These are phyloP conservation scores for Bubo blakistoni DNA, from an alignment of 2,113 vertebrate species.

Conservation along the genomic window DNA sequence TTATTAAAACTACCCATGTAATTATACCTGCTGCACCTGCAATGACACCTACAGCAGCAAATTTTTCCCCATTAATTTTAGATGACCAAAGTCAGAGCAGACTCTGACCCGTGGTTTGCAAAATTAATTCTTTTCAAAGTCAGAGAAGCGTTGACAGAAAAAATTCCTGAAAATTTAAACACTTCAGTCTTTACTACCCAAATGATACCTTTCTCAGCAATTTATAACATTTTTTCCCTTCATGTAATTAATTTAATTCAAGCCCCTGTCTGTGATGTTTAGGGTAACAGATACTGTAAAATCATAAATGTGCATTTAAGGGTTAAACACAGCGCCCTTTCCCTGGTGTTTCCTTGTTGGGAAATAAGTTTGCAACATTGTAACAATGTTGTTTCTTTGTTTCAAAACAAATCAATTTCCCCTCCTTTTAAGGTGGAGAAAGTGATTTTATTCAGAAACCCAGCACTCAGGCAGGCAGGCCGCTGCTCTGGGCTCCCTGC, in stretches of 20 bases:
- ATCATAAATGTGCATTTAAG: neutral
- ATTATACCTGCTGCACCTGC: neutral
- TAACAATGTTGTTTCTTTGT: neutral
- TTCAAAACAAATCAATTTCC: neutral
- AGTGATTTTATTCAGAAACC: neutral
- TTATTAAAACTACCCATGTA: neutral
- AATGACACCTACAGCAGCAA: neutral
- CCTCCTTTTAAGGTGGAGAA: neutral
- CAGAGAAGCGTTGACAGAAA: neutral
- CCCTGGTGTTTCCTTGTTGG: neutral
- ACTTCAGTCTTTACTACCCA: neutral
- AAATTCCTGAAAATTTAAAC: neutral
- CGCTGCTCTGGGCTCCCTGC: too few species aligned
- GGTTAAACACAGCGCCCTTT: rapidly evolving
- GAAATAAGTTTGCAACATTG: neutral
- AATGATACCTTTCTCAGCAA: neutral
- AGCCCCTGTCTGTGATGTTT: too few species aligned
- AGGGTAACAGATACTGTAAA: neutral
- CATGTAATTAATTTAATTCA: neutral
- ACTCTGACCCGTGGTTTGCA: neutral
- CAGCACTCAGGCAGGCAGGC: too few species aligned
- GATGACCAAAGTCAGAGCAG: neutral
- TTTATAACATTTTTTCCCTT: neutral
- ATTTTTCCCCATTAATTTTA: neutral
- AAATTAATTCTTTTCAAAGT: neutral